Base-by-base conservation (phyloP, 2,888 invertebrate genomes). In the Diadegma fenestrale region DNA sequence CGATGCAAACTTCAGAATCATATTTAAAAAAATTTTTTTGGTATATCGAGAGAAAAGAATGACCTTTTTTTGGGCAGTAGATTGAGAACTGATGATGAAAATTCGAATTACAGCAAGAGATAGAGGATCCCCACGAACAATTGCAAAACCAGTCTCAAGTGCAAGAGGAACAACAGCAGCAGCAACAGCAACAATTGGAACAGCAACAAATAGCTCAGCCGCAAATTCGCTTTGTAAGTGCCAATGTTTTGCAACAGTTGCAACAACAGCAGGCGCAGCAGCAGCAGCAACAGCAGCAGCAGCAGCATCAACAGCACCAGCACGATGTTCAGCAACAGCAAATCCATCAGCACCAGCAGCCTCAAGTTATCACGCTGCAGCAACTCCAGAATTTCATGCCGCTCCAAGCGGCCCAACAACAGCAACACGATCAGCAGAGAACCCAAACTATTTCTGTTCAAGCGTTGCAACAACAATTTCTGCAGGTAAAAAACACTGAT, bases 381-480 rank as follows among this genome's bases (percentile, higher is more conserved):
- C 95, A 95, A 83, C 87, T 95, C 78, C 95, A 95, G 86, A 94
- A 94, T 87, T 94, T 94, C 83, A 92, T 95, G 88, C 95, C 95
- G 84, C 91, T 94, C 88, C 93, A 93, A 86, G 87, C 91, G 33
- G 87, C 92, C 19, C 93, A 94, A 72, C 94, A 93, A 68, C 91
- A 93, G 8, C 92, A 92, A 81, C 94, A 92, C 58, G 93, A 93
- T 75, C 93, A 92, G 68, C 94, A 93, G 80, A 91, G 92, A 82
- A 89, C 93, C 0, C 94, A 93, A 82, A 92, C 93, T 0, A 94
- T 95, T 54, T 94, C 94, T 10, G 94, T 95, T 76, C 95, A 95
- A 87, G 95, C 94, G 33, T 89, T 95, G 79, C 95, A 95, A 0
- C 95, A 95, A 76, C 95, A 95, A 89, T 94, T 95, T 88, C 90